Conservation (phyloP, 2,888 invertebrate species). For the Tipula unca region DNA sequence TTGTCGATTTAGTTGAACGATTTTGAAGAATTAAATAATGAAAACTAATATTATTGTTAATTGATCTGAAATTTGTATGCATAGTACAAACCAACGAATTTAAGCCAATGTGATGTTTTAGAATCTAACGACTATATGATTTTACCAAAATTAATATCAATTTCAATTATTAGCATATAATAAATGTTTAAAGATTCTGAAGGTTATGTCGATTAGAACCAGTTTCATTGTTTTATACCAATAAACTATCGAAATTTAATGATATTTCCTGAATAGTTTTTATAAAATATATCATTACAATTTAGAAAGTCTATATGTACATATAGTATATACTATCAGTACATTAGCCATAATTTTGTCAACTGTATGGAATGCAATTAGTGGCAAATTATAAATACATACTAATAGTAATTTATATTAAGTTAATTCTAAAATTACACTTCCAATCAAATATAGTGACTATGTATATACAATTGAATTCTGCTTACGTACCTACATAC, state of each 20-base stretch:
- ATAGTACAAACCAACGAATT: no score
- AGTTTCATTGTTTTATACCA: background rate
- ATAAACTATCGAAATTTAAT: background rate
- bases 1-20: background rate
- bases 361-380: no score
- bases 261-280: background rate
- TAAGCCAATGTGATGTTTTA: background rate
- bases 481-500: background rate
- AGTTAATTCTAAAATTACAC: background rate
- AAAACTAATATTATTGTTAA: background rate
- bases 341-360: background rate
- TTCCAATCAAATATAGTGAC: background rate
- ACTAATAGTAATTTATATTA: background rate
- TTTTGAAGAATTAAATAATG: constrained; percentile 2
- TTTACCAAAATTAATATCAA: background rate
- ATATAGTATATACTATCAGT: background rate
- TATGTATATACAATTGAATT: background rate
- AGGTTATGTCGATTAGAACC: background rate
- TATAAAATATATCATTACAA: background rate
- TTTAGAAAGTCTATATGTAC: background rate
- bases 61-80: background rate
- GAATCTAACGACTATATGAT: background rate
- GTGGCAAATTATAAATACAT: background rate
- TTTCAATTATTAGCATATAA: background rate
- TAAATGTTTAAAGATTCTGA: background rate